Evolutionary conservation across 2,113 vertebrate genomes (phyloP).

Genomic region (Lathamus discolor): DNA sequence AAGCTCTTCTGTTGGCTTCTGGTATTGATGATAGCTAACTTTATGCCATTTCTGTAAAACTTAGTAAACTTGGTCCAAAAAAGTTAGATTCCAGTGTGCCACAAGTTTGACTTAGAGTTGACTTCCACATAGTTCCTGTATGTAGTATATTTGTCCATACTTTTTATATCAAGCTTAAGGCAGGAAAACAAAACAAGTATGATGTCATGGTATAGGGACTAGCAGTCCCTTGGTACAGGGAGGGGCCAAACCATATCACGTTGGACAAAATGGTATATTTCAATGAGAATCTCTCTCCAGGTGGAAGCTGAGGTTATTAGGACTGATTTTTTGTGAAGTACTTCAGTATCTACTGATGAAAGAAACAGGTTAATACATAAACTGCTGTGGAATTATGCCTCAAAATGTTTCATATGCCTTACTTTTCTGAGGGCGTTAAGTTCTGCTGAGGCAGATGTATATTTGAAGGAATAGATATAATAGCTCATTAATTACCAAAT

Average conservation of each 20-base stretch:
- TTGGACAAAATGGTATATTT: background rate
- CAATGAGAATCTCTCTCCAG: background rate
- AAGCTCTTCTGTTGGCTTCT: background rate
- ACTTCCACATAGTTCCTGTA: background rate
- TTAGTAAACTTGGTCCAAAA: background rate
- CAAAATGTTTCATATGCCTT: background rate
- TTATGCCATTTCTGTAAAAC: background rate
- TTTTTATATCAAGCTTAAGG: background rate
- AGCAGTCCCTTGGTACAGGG: background rate
- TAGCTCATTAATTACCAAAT: background rate
- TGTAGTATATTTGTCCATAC: rapidly evolving
- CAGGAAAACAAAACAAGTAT: background rate
- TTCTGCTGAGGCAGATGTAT: background rate
- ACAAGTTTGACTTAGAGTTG: background rate
- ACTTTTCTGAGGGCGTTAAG: background rate
- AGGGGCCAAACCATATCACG: background rate
- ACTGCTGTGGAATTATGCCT: background rate
- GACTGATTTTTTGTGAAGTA: background rate
- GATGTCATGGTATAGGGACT: rapidly evolving
- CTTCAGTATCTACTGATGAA: background rate
- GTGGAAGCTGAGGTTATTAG: background rate
- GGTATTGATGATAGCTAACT: background rate
- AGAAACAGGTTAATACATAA: background rate
- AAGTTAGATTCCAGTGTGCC: rapidly evolving
- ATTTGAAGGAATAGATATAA: background rate